Base-by-base conservation (phyloP, 1,140 invertebrate species). In the Cydia splendana region DNA sequence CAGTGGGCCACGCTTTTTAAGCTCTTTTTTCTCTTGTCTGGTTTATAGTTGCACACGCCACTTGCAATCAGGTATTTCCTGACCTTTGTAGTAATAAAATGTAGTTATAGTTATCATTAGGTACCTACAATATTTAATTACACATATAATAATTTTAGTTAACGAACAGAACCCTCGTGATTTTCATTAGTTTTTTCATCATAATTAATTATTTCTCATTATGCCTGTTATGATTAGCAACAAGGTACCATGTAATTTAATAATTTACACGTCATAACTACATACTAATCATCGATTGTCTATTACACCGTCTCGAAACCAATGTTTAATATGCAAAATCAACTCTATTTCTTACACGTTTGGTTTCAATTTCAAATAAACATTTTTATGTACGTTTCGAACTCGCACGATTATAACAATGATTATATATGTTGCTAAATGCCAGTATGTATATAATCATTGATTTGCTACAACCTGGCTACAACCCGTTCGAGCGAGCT, bases 401-500 rank as follows among this genome's bases (percentile, higher is more conserved):
- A 62, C 4, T 9, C 6, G 18, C 18, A 4, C 15, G 18, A 62
- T 20, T 62, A 62, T 20, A 62, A 24, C n/a, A 62, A 62, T 62
- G 18, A 20, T 24, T 62, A n/a, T 24, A 62, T 20, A 62, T 24
- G 20, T 62, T 62, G 20, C 20, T 62, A 62, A 62, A 24, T 24
- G 57, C 2, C 4, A 24, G 57, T 62, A 62, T 62, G 10, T 12
- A 62, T 48, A 15, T 24, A 24, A 10, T 62, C 28, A 24, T 30
- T 45, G 74, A 24, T 75, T 51, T 45, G 28, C 24, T 45, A 24
- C 74, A 75, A 53, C 24, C 20, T 45, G 45, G 28, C 24, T 45
- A 24, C 74, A 75, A 53, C 24, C 20, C 62, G 45, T 57, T 30
- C 38, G 6, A 30, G 10, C 67, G 78, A 34, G 73, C 76, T 79